Base-by-base conservation (phyloP, 2,797 vertebrate genomes). In the Darevskia nairensis region DNA sequence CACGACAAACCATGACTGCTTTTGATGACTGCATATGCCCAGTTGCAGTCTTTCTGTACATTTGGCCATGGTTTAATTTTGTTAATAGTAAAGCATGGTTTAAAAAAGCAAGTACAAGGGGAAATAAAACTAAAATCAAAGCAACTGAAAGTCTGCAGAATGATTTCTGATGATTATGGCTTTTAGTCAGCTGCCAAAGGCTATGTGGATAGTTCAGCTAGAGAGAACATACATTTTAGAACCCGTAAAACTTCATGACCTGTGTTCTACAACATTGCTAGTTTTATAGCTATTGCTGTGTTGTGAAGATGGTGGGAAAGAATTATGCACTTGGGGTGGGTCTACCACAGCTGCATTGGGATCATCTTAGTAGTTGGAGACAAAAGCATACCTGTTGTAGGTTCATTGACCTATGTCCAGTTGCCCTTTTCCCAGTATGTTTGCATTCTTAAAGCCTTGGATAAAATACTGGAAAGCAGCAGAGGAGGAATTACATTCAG, bases 161-260 rank as follows among this genome's bases (percentile, higher is more conserved):
- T 84, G 46, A 32, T 32, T 4, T 66, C 64, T 82, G 2, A 9
- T n/a, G 27, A 50, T 84, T 55, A 72, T 55, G 82, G 32, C 32
- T 84, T 84, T 84, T 39, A 74, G 46, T 35, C 11, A 17, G 46
- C 19, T 71, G 27, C 21, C 10, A 59, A 46, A 74, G 50, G 71
- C 82, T n/a, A 84, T 27, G 72, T 84, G 11, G n/a, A 72, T 59
- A 84, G 72, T 74, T 74, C 46, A 84, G 11, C 46, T 35, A 59
- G 41, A 75, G 72, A 64, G 50, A 76, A 44, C 55, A 44, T 29
- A 76, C 4, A n/a, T 61, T 85, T 85, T 85, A 76, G 19, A 76
- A 76, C 19, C 15, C 80, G 15, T 69, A 29, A 55, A 86, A 76
- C 17, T 39, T 41, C 66, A 71, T 59, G 44, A 23, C 35, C 39